Conservation (phyloP, 2,797 vertebrate genomes). For the Emydoidea blandingii region DNA sequence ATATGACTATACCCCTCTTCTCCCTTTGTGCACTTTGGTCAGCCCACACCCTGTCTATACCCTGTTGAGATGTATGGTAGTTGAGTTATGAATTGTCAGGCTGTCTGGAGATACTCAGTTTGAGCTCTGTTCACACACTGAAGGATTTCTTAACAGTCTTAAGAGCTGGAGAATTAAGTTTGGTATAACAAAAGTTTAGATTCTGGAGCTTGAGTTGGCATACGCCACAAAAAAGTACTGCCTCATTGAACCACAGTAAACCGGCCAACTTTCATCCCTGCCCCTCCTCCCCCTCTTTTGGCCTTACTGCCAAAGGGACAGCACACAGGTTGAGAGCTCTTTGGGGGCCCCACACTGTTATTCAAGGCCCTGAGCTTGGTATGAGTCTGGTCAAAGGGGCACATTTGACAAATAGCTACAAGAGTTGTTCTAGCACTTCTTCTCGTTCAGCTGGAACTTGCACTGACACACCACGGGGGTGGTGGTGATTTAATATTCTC, state of each 20-base stretch:
- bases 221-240: no score
- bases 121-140: background rate
- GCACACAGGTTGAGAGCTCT: no score
- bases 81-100: background rate
- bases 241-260: no score
- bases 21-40: background rate
- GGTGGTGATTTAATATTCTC: background rate
- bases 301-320: no score
- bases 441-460: background rate
- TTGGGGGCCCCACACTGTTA: no score
- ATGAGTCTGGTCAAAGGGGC: no score
- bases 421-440: background rate
- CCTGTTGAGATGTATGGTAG: background rate
- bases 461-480: background rate
- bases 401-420: background rate
- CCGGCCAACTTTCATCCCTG: no score
- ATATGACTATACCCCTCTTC: background rate
- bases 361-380: background rate
- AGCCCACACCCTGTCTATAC: background rate
- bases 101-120: background rate
- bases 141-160: background rate
- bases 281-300: no score
- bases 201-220: background rate
- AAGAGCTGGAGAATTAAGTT: background rate
- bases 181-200: background rate